phyloP scores from a whole-genome alignment of 2,797 vertebrate species.

The Spinus pinus region DNA sequence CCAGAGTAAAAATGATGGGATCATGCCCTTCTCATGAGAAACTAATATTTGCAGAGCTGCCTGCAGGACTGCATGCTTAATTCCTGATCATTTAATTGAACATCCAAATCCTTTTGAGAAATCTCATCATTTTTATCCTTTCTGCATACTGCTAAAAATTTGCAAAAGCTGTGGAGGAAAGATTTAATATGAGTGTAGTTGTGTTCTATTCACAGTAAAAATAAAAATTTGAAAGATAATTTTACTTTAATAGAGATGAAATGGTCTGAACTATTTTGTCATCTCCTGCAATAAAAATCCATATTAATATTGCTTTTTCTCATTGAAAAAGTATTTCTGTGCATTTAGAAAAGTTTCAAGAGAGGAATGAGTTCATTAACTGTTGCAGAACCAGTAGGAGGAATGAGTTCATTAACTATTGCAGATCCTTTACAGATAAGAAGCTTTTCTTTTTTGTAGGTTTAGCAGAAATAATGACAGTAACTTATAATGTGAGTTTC shows the following conservation, averaged over 20 bases:
- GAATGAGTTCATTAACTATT: slow-evolving; percentile 3
- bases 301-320: not conserved
- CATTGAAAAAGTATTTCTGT: not conserved
- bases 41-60: slow-evolving; percentile 43
- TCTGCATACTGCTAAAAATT: not conserved
- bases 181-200: not conserved
- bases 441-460: not conserved
- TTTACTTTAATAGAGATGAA: not conserved
- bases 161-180: not conserved
- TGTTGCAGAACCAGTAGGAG: not conserved
- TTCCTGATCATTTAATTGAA: slow-evolving; percentile 35
- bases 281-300: not conserved
- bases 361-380: slow-evolving; percentile 6
- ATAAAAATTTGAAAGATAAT: not conserved
- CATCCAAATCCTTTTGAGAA: not conserved
- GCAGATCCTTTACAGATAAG: not conserved
- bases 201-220: slow-evolving; percentile 5
- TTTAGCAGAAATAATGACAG: slow-evolving; percentile 1
- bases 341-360: not conserved
- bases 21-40: slow-evolving; percentile 31
- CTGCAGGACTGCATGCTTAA: slow-evolving; percentile 18
- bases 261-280: not conserved
- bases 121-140: not conserved
- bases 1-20: not conserved
- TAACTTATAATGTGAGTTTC: slow-evolving; percentile 3